Base-by-base conservation (phyloP, 2,888 invertebrate species). In the Acanthosepion esculentum region DNA sequence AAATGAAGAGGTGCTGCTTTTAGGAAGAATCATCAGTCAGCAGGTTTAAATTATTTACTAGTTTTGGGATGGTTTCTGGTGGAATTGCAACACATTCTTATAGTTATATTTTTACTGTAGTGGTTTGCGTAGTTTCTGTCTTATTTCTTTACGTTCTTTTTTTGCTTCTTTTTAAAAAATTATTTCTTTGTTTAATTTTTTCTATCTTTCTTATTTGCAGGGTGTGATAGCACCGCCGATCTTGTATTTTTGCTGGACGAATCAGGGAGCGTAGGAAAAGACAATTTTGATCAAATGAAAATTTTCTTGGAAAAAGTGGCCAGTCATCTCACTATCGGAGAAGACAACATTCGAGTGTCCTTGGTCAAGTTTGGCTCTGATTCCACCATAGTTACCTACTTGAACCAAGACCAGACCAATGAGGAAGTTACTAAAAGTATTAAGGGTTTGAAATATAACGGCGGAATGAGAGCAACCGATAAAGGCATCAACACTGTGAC, bases 241-340 rank as follows among this genome's bases (percentile, higher is more conserved):
- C 78, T 95, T 18, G 95, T 95, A 8, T 95, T 95, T 93, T 94
- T 95, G 23, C 53, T 95, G 53, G 95, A 95, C 95, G 95, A 95
- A 29, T 95, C 95, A 1, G 95, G 95, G n/a, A 95, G 95, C 94
- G 95, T 95, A 41, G 95, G 94, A 20, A 94, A 23, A 23, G 23
- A 50, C 5, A 95, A 95, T 94, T 95, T 95, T 55, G 41, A 91
- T 0, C 91, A 93, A 50, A 95, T 95, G 94, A 94, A 94, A 5
- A 50, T 92, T 48, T 95, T 95, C 41, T 78, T 95, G 20, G 93
- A 92, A n/a, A 94, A 94, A 33, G 94, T 95, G 18, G 91, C 93
- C 5, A 26, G 59, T 1, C 78, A 48, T 0, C 91, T 95, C 92
- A 48, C 55, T n/a, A 92, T 95, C 6, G 94, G 94, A 0, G 94